Evolutionary conservation across 2,888 invertebrate genomes (phyloP).

Genomic region (Bimastos eiseni): DNA sequence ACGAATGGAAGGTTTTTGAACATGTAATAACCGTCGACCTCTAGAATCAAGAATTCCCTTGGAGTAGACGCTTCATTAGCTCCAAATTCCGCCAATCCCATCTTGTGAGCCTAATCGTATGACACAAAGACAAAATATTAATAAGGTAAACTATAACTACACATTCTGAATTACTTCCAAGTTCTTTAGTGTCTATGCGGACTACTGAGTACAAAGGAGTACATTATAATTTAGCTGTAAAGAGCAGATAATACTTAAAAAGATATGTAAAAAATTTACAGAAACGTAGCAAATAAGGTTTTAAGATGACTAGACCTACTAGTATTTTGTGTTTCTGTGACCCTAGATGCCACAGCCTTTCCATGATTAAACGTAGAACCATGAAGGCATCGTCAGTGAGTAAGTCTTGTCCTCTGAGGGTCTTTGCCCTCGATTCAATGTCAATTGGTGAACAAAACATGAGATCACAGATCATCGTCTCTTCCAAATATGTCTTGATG

Average conservation of each 20-base stretch:
- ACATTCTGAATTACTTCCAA: too few species aligned
- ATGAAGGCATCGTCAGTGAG: background rate
- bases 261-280: too few species aligned
- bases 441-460: background rate
- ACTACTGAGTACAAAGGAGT: background rate
- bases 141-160: too few species aligned
- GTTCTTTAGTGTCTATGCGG: background rate
- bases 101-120: background rate
- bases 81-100: background rate
- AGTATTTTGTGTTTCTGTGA: background rate
- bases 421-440: background rate
- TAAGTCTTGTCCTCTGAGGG: background rate
- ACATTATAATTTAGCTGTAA: background rate
- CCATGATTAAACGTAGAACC: background rate
- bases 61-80: background rate
- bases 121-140: background rate
- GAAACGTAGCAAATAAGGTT: background rate
- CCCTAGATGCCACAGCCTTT: background rate
- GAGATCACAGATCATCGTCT: conserved; percentile 5
- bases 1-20: background rate
- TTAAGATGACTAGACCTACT: background rate
- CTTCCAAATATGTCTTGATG: background rate
- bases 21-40: background rate
- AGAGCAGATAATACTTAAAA: too few species aligned
- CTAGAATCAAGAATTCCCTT: background rate